Evolutionary conservation across 2,797 vertebrate species (phyloP).

Genomic region (Heteromormyrus szaboi): DNA sequence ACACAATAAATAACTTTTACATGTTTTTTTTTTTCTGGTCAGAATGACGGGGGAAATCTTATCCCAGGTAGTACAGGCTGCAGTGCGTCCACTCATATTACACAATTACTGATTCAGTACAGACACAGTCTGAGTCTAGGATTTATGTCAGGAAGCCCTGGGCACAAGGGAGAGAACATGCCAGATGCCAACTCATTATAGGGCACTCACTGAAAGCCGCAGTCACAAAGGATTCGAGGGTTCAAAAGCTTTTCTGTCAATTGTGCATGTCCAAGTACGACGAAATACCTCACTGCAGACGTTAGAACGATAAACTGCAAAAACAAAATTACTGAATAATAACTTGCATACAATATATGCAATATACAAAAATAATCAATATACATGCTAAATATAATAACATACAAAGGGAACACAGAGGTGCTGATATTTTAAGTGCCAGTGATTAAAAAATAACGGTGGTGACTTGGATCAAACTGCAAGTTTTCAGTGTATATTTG

Average conservation of each 20-base stretch:
- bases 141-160: not conserved
- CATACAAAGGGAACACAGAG: not conserved
- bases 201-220: not conserved
- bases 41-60: not conserved
- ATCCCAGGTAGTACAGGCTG: not conserved
- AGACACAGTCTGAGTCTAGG: not conserved
- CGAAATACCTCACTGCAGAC: not conserved
- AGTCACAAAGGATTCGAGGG: not conserved
- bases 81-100: not conserved
- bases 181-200: not conserved
- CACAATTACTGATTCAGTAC: not conserved
- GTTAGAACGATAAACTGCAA: not conserved
- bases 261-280: not conserved
- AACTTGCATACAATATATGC: not conserved
- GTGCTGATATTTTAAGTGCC: not conserved
- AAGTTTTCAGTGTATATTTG: not conserved
- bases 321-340: not conserved
- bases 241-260: not conserved
- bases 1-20: not conserved
- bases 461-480: not conserved
- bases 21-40: not conserved
- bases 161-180: not conserved
- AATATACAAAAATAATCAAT: not conserved
- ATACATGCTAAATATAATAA: not conserved
- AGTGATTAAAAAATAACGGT: not conserved